Evolutionary conservation across 2,888 invertebrate genomes (phyloP).

Genomic region (Leistus spinibarbis): DNA sequence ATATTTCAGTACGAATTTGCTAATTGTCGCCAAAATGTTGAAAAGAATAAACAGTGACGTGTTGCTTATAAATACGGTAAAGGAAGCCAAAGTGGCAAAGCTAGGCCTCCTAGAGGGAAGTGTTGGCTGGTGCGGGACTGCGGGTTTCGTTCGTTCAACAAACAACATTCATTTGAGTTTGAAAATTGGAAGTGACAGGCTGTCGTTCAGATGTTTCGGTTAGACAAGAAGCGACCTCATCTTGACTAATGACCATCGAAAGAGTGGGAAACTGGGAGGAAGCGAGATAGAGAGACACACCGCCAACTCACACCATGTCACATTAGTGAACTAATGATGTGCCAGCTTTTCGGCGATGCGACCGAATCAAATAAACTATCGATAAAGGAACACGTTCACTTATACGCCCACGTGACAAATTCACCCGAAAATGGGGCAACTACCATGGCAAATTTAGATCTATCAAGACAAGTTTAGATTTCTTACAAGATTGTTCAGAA

Average conservation of each 20-base stretch:
- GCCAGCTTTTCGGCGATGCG: background rate
- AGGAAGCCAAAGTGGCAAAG: too few species aligned
- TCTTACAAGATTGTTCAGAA: too few species aligned
- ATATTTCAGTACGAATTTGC: too few species aligned
- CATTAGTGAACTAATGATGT: background rate
- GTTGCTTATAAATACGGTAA: too few species aligned
- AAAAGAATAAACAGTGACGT: too few species aligned
- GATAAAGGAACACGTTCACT: background rate
- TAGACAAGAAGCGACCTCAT: background rate
- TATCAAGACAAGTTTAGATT: background rate
- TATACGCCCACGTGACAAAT: background rate
- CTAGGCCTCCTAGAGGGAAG: too few species aligned
- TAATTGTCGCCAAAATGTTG: too few species aligned
- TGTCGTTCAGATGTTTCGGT: background rate
- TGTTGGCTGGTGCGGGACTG: background rate
- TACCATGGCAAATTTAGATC: background rate
- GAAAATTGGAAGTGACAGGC: slow-evolving; percentile 4
- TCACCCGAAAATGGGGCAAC: background rate
- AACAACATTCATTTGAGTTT: background rate
- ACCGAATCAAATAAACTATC: background rate
- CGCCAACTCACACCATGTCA: background rate
- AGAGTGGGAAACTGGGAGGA: background rate
- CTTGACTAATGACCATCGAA: slow-evolving; percentile 4
- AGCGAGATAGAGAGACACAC: background rate
- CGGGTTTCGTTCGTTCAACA: background rate